Evolutionary conservation across 2,888 invertebrate species (phyloP), one percentile per base, ranked within the genome.

Genomic region (Rutpela maculata): DNA sequence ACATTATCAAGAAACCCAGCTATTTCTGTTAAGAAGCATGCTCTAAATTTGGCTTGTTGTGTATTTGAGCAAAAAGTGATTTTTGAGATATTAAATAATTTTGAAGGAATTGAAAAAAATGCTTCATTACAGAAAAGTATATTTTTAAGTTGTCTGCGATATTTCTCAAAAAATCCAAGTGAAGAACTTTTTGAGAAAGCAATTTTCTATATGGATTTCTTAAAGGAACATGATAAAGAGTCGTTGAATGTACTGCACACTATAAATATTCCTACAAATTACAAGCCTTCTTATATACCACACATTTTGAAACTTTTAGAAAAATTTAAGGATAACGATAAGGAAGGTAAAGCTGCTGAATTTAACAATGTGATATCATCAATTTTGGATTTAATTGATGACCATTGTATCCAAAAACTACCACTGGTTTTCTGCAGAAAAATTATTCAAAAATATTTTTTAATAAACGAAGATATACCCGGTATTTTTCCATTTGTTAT

Each of bases 1-100:
- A 60, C 31, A 57, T 60, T 71, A 26, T 18, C 5, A 2, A 17
- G 62, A 15, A 50, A 43, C 22, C 18, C 38, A 19, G 60, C 70
- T 3, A 43, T 71, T n/a, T 71, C 70, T 19, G 70, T 71, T 2
- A 71, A 62, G 22, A 71, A 71, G 43, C 70, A 71, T 18, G 26
- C 60, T 22, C 35, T 71, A 18, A 18, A 6, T 26, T 43, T 71
- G 10, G 31, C 60, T 17, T 22, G n/a, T n/a, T n/a, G 57, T 35
- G 18, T 71, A 10, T 60, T 60, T 26, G 18, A 19, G 12, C 43
- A 43, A 31, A 9, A 17, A 22, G 43, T 31, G 11, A 50, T 71
- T 38, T 22, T 43, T 17, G 15, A 71, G 2, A 26, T 62, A 18
- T 50, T 35, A 11, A 18, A 50, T 12, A n/a, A n/a, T 17, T 60